Evolutionary conservation across 1,140 invertebrate genomes (phyloP), one percentile per base, ranked within the genome.

Genomic region (Mizuhopecten yessoensis): DNA sequence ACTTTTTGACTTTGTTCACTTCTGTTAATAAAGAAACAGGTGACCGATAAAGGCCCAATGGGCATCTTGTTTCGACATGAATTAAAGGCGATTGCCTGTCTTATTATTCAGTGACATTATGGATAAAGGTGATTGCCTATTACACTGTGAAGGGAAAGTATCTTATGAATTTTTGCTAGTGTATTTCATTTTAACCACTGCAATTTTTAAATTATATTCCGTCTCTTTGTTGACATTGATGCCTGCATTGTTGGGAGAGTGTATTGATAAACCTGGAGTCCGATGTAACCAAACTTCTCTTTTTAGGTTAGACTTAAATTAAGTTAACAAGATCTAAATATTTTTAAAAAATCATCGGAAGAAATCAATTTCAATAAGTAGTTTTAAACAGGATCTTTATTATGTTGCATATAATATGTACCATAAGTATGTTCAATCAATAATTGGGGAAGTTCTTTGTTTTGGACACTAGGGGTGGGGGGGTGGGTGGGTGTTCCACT

Each of bases 161-260:
- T 29, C n/a, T 29, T n/a, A 29, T n/a, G n/a, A 7, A 75, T 75
- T 75, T 75, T 75, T 75, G 57, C 29, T n/a, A 75, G 23, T 75
- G 29, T 75, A 0, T 11, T 75, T 75, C 57, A 75, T 75, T 75
- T 75, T 75, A 75, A 75, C 57, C 23, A 75, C 57, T 75, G 57
- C 57, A 75, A 75, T 75, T 75, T 49, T 75, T 75, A 75, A 75
- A n/a, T 75, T 75, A 29, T 29, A 75, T 75, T 29, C 57, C 45
- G 20, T 49, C 15, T 39, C 36, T 39, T 45, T 75, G 57, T 75
- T 75, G 57, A 75, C 57, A 29, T 75, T 75, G 57, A 75, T 75
- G n/a, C 5, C 57, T 75, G 57, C 23, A 29, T 75, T 75, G 57
- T 75, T 75, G 17, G 57, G 5, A n/a, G 57, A 29, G 57, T 75